These are phyloP conservation scores for Puma concolor DNA, from an alignment of 2,113 vertebrate genomes.

Conservation along the genomic window DNA sequence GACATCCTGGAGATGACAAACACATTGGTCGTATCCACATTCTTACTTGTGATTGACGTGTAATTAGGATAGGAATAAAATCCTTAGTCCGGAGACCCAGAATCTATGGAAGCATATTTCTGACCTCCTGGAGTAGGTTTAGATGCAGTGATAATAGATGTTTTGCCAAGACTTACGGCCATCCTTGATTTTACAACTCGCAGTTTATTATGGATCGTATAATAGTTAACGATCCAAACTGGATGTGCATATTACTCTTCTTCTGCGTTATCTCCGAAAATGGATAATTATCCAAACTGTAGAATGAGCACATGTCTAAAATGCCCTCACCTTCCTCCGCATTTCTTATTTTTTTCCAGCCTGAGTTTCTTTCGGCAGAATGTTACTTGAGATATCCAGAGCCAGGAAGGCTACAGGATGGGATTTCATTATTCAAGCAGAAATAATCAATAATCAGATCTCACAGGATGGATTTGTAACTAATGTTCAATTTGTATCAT, in stretches of 20 bases:
- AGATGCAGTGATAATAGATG: not conserved
- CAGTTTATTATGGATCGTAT: not conserved
- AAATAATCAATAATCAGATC: not conserved
- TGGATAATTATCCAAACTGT: not conserved
- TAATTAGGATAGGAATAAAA: not conserved
- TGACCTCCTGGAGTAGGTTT: not conserved
- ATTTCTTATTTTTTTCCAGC: not conserved
- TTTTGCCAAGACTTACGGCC: not conserved
- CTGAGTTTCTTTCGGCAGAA: not conserved
- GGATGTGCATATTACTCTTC: not conserved
- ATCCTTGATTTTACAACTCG: not conserved
- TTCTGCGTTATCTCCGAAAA: not conserved
- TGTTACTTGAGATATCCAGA: not conserved
- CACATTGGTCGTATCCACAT: not conserved
- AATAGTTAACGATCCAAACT: not conserved
- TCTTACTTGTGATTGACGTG: not conserved
- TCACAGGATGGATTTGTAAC: not conserved
- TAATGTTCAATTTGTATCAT: not conserved
- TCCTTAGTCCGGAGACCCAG: not conserved
- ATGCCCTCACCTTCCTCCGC: not conserved
- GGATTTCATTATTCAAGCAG: not conserved
- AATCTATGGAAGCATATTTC: not conserved
- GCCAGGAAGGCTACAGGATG: not conserved
- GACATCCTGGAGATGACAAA: not conserved
- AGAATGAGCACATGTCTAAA: not conserved